A percentile compares a stretch with the other conserved stretches of the same genome.
Evolutionary conservation across 2,888 invertebrate species (phyloP).

Genomic region (Campoletis raptor): DNA sequence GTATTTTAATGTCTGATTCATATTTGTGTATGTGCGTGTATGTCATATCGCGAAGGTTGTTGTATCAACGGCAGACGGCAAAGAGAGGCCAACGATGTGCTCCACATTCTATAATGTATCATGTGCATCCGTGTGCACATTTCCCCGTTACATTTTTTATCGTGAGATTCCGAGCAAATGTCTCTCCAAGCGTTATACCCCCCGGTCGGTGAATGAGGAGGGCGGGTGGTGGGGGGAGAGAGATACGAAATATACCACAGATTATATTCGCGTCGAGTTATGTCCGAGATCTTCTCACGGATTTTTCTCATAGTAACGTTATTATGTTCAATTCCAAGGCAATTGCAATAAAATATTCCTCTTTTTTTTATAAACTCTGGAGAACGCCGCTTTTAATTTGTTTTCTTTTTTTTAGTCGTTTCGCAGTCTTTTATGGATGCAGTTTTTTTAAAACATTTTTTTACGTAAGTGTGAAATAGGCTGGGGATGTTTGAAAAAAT

Average conservation of each 20-base stretch:
- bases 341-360: background rate
- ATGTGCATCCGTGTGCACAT: conserved; percentile 43
- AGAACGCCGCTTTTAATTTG: background rate
- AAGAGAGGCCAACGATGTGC: conserved; percentile 53
- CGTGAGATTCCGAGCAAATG: conserved; percentile 69
- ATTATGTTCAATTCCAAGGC: conserved; percentile 1
- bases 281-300: conserved; percentile 12
- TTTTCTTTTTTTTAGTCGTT: background rate
- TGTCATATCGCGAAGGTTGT: conserved; percentile 39
- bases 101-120: conserved; percentile 59
- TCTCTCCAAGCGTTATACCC: conserved; percentile 34
- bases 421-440: background rate
- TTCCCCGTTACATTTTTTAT: conserved; percentile 67
- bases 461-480: background rate
- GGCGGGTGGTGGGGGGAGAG: background rate
- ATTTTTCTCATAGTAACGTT: conserved; percentile 18
- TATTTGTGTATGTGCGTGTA: background rate
- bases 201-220: background rate
- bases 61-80: conserved; percentile 15
- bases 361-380: background rate
- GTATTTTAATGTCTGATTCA: background rate
- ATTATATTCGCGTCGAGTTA: conserved; percentile 26
- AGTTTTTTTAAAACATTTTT: background rate
- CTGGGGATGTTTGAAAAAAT: background rate
- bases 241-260: conserved; percentile 2